Conservation (phyloP, 1,140 invertebrate species). For the Planococcus citri region DNA sequence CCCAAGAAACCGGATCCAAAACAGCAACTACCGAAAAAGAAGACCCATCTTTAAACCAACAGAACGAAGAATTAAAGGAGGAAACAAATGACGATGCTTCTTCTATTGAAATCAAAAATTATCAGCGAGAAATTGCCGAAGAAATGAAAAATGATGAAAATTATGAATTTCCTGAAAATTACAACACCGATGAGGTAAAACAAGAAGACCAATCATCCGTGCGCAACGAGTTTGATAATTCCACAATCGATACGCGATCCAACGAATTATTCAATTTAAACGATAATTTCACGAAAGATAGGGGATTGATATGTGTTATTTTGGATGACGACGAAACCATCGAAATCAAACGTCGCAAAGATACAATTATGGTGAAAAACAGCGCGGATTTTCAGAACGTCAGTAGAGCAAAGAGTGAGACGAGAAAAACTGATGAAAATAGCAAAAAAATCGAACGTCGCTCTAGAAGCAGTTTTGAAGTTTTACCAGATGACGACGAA, state of each 20-base stretch:
- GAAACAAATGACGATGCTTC: too few species aligned
- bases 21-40: too few species aligned
- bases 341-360: slow-evolving; percentile 11
- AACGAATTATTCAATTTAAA: neutral
- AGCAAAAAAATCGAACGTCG: neutral
- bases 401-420: slow-evolving; percentile 12
- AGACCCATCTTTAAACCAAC: too few species aligned
- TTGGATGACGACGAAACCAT: neutral
- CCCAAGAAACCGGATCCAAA: too few species aligned
- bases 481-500: slow-evolving; percentile 18
- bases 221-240: too few species aligned
- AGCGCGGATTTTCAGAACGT: neutral
- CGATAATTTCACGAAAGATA: neutral
- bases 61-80: too few species aligned
- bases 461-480: slow-evolving; percentile 14
- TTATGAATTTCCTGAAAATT: too few species aligned
- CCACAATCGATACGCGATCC: too few species aligned
- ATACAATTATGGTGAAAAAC: slow-evolving; percentile 1
- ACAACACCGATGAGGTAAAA: neutral
- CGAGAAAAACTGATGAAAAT: slow-evolving; percentile 9
- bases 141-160: too few species aligned
- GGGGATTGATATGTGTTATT: neutral
- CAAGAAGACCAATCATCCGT: neutral
- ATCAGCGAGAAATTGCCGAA: too few species aligned
- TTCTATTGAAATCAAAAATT: too few species aligned